Evolutionary conservation across 2,888 invertebrate species (phyloP).

Genomic region (Pocota personata): DNA sequence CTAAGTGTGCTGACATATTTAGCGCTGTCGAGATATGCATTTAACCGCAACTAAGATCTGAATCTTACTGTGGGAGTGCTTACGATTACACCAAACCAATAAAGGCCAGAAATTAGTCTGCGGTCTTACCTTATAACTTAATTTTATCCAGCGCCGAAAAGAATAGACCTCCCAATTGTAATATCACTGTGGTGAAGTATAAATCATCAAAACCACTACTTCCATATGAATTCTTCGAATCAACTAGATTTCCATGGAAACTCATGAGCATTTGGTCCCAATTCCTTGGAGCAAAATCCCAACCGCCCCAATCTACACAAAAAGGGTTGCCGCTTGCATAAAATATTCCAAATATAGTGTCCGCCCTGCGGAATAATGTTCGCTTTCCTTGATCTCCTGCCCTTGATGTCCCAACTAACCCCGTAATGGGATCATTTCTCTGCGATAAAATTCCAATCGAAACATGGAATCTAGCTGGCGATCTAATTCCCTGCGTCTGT

Average conservation of each 20-base stretch:
- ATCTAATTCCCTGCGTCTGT: constrained; percentile 57
- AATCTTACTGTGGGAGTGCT: too few relatives aligned
- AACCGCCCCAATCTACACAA: constrained; percentile 56
- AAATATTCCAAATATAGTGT: constrained; percentile 46
- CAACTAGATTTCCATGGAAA: constrained; percentile 58
- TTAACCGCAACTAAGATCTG: too few relatives aligned
- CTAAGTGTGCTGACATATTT: too few relatives aligned
- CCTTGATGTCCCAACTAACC: constrained; percentile 12
- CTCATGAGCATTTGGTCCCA: neutral
- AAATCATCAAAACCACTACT: neutral
- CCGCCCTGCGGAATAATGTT: constrained; percentile 59
- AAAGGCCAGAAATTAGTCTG: too few relatives aligned
- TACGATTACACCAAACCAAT: too few relatives aligned
- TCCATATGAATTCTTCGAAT: constrained; percentile 46
- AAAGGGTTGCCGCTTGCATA: constrained; percentile 65
- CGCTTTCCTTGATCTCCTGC: constrained; percentile 32
- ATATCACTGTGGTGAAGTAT: neutral
- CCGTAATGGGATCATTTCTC: constrained; percentile 46
- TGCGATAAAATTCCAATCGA: constrained; percentile 69
- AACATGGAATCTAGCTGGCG: constrained; percentile 60
- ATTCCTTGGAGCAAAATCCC: constrained; percentile 19
- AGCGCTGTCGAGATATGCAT: too few relatives aligned
- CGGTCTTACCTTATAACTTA: too few relatives aligned
- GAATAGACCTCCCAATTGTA: neutral
- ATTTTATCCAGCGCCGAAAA: too few relatives aligned